Evolutionary conservation across 2,797 vertebrate species (phyloP), one percentile per base, ranked within the genome.

Genomic region (Anabas testudineus): DNA sequence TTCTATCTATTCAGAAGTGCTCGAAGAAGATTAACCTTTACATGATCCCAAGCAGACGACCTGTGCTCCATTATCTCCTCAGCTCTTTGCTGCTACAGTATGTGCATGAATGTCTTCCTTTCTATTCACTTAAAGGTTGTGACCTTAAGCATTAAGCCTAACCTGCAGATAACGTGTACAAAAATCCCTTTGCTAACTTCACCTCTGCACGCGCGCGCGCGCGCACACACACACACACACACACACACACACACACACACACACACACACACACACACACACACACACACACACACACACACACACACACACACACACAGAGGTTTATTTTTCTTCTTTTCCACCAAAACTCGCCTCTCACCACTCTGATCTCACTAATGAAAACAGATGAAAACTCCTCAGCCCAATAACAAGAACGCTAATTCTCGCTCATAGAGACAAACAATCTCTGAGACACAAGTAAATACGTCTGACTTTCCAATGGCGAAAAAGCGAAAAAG

Each of bases 331-430:
- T 26, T 1, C 15, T 26, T 53, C 48, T 42, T 48, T 26, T 16
- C 30, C 41, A 34, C 56, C 69, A 58, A 61, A 47, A 54, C 45
- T 60, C 58, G 59, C 42, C 60, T 68, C 39, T 36, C 48, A 64
- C 62, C 52, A 22, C 70, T 83, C 71, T 70, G 36, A 66, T 65
- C 55, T 36, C 46, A 51, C 74, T 79, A 89, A 88, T 91, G 75
- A 78, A 84, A 90, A 87, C 82, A 75, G 82, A 87, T 84, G 81
- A 90, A 87, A 91, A 88, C 79, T 76, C 84, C 58, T 77, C 57
- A 85, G 82, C 82, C 81, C 80, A 88, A 84, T 88, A 87, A 90
- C 84, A 79, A 73, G 49, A 83, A 65, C 81, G 83, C 78, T 77
- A 80, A 89, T 81, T 86, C 82, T 64, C n/a, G 4, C 79, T 82